Percentiles rank a stretch among this genome's conserved stretches.
These are phyloP conservation scores for Tenthredo mesomela DNA, from an alignment of 2,888 invertebrate genomes.

Conservation along the genomic window DNA sequence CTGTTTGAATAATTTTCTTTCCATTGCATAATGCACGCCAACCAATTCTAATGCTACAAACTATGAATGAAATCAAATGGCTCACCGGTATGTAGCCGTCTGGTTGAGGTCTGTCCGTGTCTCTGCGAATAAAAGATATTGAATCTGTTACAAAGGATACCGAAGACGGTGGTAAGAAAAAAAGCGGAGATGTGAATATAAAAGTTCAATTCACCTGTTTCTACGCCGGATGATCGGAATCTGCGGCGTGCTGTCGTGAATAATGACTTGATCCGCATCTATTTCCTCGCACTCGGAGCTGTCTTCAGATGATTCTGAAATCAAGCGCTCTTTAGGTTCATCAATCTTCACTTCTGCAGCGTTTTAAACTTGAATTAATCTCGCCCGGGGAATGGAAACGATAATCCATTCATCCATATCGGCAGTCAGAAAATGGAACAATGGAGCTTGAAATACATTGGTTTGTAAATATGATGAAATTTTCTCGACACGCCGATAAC, in stretches of 20 bases:
- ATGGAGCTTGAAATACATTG: not conserved
- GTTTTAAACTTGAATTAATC: not conserved
- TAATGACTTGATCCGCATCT: slow-evolving; percentile 88
- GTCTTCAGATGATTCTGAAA: slow-evolving; percentile 73
- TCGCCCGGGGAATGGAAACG: not conserved
- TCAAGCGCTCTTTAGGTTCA: not conserved
- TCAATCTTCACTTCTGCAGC: not conserved
- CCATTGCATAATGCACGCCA: slow-evolving; percentile 1
- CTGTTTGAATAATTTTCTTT: slow-evolving; percentile 1
- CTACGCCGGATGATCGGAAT: slow-evolving; percentile 83
- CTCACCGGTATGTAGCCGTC: slow-evolving; percentile 77
- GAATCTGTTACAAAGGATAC: not conserved
- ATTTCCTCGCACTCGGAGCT: slow-evolving; percentile 85
- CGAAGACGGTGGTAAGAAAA: not conserved
- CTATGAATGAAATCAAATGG: slow-evolving; percentile 53
- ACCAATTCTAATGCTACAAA: not conserved
- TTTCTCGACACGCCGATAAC: slow-evolving; percentile 1
- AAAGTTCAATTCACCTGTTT: slow-evolving; percentile 67
- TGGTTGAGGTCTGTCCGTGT: slow-evolving; percentile 73
- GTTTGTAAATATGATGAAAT: slow-evolving; percentile 1
- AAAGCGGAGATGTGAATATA: not conserved
- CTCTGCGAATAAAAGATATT: slow-evolving; percentile 67
- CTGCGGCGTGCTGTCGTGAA: slow-evolving; percentile 89
- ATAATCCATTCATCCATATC: slow-evolving; percentile 10
- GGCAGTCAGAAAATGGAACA: not conserved